A percentile compares a stretch with the other conserved stretches of the same genome.
Evolutionary conservation across 1,140 invertebrate species (phyloP).

Genomic region (Pristionchus pacificus): DNA sequence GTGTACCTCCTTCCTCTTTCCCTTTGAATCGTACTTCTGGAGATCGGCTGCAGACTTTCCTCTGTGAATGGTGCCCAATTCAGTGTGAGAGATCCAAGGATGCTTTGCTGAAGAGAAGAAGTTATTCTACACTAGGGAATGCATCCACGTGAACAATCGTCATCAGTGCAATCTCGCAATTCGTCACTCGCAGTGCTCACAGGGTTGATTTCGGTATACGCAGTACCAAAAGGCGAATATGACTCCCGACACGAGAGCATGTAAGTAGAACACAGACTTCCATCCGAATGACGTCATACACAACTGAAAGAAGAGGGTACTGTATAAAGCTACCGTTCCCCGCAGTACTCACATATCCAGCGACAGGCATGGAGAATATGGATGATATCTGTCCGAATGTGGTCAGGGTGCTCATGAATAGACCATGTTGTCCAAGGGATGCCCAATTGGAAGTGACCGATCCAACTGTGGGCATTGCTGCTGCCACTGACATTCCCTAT

Average conservation of each 20-base stretch:
- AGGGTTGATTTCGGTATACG: conserved; percentile 6
- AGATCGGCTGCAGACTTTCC: conserved; percentile 16
- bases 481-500: no score
- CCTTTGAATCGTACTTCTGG: background rate
- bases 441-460: conserved; percentile 36
- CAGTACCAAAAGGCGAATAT: conserved; percentile 12
- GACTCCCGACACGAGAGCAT: conserved; percentile 18
- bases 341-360: conserved; percentile 29
- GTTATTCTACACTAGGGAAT: background rate
- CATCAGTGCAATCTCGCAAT: no score
- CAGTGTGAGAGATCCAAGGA: background rate
- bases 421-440: conserved; percentile 28
- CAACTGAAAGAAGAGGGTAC: no score
- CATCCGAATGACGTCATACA: conserved; percentile 30
- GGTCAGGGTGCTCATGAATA: conserved; percentile 32
- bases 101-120: background rate
- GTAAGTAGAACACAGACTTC: conserved; percentile 33
- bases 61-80: conserved; percentile 13
- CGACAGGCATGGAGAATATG: conserved; percentile 29
- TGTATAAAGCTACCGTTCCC: no score
- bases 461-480: conserved; percentile 33
- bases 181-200: no score
- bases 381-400: conserved; percentile 34
- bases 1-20: background rate
- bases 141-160: no score